Base-by-base conservation (phyloP, 2,888 invertebrate genomes). In the Noctua pronuba region DNA sequence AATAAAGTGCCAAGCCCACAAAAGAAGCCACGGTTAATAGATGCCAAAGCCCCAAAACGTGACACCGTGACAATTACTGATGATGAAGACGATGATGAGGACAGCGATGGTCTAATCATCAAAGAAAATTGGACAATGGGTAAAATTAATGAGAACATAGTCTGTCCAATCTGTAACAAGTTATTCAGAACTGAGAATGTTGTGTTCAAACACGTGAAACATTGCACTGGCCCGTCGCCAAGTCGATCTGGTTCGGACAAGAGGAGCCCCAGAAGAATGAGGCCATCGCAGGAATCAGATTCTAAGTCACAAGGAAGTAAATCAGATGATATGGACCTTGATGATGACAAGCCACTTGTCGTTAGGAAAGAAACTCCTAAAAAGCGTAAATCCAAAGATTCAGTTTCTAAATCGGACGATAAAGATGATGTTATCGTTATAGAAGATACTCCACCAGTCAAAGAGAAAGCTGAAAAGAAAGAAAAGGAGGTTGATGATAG, bases 121-220 rank as follows among this genome's bases (percentile, higher is more conserved):
- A 93, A 92, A 90, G 96, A 95, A 91, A 96, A 96, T 88, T 96
- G 96, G 96, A 96, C 96, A 3, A 96, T 96, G 96, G 97, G 97
- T n/a, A 97, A 96, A 92, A 97, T 97, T 66, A 96, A 97, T 88
- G 96, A 97, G 88, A 96, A 96, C 81, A 96, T 97, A 65, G 94
- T 96, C 35, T 97, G 97, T 82, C 97, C 97, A 18, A 97, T 97
- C 81, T 97, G 97, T 81, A 94, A 93, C 82, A 97, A 97, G 90
- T 88, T 96, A 35, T 97, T 97, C 87, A 92, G 97, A 82, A 96
- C 96, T 41, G 96, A 97, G 90, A 97, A 97, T 82, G 97, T 97
- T 44, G 96, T 97, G 64, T 96, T 96, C 79, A 97, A 97, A 92
- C 97, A 97, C 80, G 97, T 97, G 0, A 97, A 97, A 89, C 97